Evolutionary conservation across 37 sponge, comb jelly and placozoan genomes (phyloP), one percentile per base, ranked within the genome.

Genomic region (Chondrilla cf. caribensis): DNA sequence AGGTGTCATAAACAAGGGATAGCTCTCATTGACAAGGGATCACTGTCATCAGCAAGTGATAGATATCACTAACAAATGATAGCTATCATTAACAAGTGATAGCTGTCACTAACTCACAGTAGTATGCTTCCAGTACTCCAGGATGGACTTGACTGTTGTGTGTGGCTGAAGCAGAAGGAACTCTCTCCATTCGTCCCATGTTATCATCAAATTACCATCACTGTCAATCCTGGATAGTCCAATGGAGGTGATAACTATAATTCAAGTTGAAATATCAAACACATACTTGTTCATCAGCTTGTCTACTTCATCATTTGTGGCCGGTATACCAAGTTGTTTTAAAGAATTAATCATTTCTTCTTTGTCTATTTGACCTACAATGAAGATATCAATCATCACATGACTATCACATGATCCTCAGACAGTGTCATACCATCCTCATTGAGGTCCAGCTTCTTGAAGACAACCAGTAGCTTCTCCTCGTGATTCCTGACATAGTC

Each of bases 151-250:
- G 54, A 91, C 70, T 28, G 38, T 85, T 60, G 92, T 88, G 84
- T 91, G 77, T 3, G 97, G 97, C 24, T 96, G 92, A 17, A 96
- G 84, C 19, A 96, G 60, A 3, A 92, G 84, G 70, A 83, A 98
- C 81, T 93, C 91, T 51, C 99, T 84, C 92, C 97, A 98, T 58
- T 95, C 96, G 79, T 93, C 90, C 94, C 94, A 95, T 32, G 84
- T 86, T 32, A 98, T 92, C 29, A 33, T 26, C 17, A 95, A 85
- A 57, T 90, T 90, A 2, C 94, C 96, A 81, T 95, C 92, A 19
- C 83, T 89, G 59, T 95, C 94, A 87, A 98, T 90, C 58, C 97
- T 96, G 66, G 2, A 41, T 0, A 6, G 1, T n/a, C 9, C 6
- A 24, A 72, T 21, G 26, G 37, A 42, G 47, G 57, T 29, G 36